A percentile compares a stretch with the other conserved stretches of the same genome.
Conservation (phyloP, 1,140 invertebrate species). For the Penaeus vannamei region DNA sequence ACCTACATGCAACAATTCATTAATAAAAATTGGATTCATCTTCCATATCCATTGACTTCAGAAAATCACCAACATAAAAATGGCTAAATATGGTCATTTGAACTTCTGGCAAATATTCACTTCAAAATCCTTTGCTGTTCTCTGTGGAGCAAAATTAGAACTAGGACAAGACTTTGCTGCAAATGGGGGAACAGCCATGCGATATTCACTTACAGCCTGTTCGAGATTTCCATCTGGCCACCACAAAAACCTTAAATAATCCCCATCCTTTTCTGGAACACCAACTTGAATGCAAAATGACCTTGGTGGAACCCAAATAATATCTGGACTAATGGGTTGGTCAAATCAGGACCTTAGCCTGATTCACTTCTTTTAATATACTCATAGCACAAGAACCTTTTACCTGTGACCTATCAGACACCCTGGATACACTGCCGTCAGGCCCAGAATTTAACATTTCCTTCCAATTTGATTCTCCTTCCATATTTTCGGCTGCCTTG, state of each 20-base stretch:
- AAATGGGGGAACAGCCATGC: conserved; percentile 26
- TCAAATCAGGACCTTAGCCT: conserved; percentile 46
- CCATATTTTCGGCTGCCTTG: too few relatives aligned
- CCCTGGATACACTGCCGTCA: too few relatives aligned
- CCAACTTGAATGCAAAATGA: conserved; percentile 28
- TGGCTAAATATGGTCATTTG: neutral
- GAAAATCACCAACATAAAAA: conserved; percentile 35
- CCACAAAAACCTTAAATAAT: conserved; percentile 26
- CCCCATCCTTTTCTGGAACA: conserved; percentile 21
- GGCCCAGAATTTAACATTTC: too few relatives aligned
- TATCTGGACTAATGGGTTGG: conserved; percentile 22
- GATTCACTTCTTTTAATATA: too few relatives aligned
- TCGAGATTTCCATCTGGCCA: conserved; percentile 20
- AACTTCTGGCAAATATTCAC: neutral
- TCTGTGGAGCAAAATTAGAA: conserved; percentile 46
- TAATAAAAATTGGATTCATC: conserved; percentile 44
- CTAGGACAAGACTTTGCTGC: neutral
- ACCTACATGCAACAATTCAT: conserved; percentile 67
- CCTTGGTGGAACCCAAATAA: conserved; percentile 41
- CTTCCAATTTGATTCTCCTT: too few relatives aligned
- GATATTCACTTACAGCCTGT: conserved; percentile 10
- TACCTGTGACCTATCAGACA: too few relatives aligned
- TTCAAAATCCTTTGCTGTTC: conserved; percentile 23
- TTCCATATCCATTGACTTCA: conserved; percentile 17
- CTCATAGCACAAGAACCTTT: too few relatives aligned